phyloP scores from a whole-genome alignment of 2,113 vertebrate genomes.

The Perca flavescens region DNA sequence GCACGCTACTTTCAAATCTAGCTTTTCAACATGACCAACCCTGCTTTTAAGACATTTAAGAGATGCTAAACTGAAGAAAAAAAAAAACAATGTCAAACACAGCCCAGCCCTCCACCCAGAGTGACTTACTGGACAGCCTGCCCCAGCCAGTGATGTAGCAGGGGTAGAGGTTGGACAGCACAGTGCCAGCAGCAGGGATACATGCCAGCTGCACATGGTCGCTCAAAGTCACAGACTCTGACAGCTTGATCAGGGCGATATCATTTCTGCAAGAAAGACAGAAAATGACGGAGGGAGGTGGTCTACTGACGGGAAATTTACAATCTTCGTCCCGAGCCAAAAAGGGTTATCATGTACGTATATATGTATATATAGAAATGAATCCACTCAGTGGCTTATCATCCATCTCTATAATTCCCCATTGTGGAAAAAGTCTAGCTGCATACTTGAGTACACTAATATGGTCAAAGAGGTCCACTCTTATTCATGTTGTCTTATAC shows the following conservation, averaged over 20 bases:
- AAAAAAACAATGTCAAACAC: background rate
- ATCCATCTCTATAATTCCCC: background rate
- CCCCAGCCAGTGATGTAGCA: constrained; percentile 88
- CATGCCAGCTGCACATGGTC: constrained; percentile 81
- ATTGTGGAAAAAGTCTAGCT: background rate
- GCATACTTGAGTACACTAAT: background rate
- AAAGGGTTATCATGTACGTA: background rate
- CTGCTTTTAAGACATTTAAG: background rate
- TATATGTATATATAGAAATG: constrained; percentile 3
- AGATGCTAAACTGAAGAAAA: background rate
- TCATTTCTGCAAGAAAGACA: constrained; percentile 77
- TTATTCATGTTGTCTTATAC: background rate
- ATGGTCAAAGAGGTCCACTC: constrained; percentile 2
- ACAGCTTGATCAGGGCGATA: constrained; percentile 86
- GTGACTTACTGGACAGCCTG: constrained; percentile 82
- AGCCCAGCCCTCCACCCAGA: background rate
- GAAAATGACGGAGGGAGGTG: background rate
- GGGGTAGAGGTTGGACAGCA: constrained; percentile 82
- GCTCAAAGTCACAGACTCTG: constrained; percentile 80
- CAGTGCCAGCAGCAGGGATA: constrained; percentile 75
- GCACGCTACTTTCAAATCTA: no score
- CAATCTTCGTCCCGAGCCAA: constrained; percentile 11
- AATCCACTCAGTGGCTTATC: constrained; percentile 13
- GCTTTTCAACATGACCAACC: no score
- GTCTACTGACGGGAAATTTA: constrained; percentile 40